Conservation (phyloP, 2,797 vertebrate species). For the Sphenodon punctatus region DNA sequence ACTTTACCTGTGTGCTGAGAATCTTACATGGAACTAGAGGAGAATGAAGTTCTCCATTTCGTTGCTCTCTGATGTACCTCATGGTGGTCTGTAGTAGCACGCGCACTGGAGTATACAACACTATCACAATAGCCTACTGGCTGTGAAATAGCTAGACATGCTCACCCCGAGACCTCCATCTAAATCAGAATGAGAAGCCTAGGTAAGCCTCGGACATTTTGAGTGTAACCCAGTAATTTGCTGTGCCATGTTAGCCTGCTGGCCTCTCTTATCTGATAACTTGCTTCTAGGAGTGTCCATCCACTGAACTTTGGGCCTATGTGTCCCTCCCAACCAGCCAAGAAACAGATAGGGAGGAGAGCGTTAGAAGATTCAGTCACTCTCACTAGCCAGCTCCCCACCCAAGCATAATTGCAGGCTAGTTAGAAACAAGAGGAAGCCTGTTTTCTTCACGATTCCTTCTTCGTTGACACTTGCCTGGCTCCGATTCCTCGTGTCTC, state of each 20-base stretch:
- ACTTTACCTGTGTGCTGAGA: too few species aligned
- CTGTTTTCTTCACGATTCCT: neutral
- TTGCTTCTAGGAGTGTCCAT: too few species aligned
- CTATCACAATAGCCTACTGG: too few species aligned
- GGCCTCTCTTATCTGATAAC: too few species aligned
- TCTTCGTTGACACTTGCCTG: neutral
- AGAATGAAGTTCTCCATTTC: neutral
- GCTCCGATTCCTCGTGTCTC: neutral
- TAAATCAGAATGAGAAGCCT: too few species aligned
- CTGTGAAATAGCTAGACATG: rapidly evolving
- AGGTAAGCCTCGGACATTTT: too few species aligned
- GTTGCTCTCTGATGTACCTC: rapidly evolving
- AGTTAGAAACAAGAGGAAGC: neutral
- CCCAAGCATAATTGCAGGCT: neutral
- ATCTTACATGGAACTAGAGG: neutral
- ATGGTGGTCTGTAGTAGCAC: rapidly evolving
- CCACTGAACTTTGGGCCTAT: too few species aligned
- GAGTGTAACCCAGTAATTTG: too few species aligned
- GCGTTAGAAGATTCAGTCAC: neutral
- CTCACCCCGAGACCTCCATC: neutral
- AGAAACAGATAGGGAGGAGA: too few species aligned
- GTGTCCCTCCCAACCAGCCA: too few species aligned
- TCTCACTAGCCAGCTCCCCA: neutral
- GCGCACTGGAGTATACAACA: too few species aligned
- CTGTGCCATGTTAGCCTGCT: too few species aligned